Conservation (phyloP, 2,113 vertebrate species). For the Corythornis madagascariensis region DNA sequence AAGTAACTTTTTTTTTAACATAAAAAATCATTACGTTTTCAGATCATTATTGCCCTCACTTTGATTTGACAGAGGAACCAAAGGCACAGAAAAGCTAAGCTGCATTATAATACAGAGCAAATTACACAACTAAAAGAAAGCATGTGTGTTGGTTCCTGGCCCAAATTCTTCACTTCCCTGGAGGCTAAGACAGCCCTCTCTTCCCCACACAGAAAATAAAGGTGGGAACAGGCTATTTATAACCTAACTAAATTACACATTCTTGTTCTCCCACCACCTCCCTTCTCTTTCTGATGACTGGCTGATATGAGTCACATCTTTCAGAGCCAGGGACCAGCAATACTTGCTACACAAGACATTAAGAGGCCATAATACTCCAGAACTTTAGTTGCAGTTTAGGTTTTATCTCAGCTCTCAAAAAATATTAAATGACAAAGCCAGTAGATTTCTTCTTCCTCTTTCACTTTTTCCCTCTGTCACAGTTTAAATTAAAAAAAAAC, state of each 20-base stretch:
- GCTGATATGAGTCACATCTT: conserved; percentile 38
- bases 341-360: background rate
- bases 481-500: background rate
- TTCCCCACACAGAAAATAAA: background rate
- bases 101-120: background rate
- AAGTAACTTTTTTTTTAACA: too few relatives aligned
- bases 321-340: background rate
- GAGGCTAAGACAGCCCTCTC: background rate
- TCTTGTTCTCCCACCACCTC: conserved; percentile 25
- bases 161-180: background rate
- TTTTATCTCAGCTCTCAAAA: background rate
- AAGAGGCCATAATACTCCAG: background rate
- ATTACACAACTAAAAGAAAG: background rate
- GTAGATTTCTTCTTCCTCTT: background rate
- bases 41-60: background rate
- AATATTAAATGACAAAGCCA: background rate
- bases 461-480: background rate
- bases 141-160: conserved; percentile 1
- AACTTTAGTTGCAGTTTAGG: background rate
- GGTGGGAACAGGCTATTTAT: conserved; percentile 41
- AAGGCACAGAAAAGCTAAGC: background rate
- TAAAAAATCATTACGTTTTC: background rate
- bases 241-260: conserved; percentile 15
- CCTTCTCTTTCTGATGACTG: conserved; percentile 1
- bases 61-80: background rate